Evolutionary conservation across 2,797 vertebrate genomes (phyloP).

Genomic region (Myotis planiceps): DNA sequence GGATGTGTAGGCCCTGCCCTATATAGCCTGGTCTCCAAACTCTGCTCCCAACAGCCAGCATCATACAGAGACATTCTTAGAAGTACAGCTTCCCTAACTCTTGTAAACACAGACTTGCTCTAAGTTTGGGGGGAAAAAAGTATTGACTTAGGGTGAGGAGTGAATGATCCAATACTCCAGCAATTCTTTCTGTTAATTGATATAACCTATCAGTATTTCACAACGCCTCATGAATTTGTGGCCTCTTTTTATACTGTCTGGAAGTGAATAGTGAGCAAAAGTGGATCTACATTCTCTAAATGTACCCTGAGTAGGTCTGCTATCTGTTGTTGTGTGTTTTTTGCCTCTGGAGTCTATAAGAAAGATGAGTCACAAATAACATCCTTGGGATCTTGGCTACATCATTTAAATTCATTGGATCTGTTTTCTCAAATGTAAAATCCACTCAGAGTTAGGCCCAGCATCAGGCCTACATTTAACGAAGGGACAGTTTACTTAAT

Average conservation of each 20-base stretch:
- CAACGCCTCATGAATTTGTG: not conserved
- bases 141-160: not conserved
- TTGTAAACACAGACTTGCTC: not conserved
- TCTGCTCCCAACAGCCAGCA: not conserved
- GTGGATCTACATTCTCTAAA: not conserved
- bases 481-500: not conserved
- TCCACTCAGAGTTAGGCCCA: not conserved
- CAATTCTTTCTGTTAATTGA: not conserved
- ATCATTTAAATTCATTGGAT: not conserved
- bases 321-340: not conserved
- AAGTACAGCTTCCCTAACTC: not conserved
- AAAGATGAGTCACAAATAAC: not conserved
- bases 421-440: constrained; percentile 29
- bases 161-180: not conserved
- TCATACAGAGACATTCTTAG: not conserved
- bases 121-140: not conserved
- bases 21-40: not conserved
- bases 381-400: not conserved
- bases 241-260: not conserved
- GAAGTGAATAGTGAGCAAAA: not conserved
- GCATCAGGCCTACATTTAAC: not conserved
- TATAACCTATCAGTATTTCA: not conserved
- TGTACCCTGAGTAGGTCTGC: not conserved
- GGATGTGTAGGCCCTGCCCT: not conserved
- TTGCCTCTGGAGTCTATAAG: not conserved